A percentile compares a stretch with the other conserved stretches of the same genome.
Conservation (phyloP, 2,888 invertebrate species). For the Pristionchus arcanus region DNA sequence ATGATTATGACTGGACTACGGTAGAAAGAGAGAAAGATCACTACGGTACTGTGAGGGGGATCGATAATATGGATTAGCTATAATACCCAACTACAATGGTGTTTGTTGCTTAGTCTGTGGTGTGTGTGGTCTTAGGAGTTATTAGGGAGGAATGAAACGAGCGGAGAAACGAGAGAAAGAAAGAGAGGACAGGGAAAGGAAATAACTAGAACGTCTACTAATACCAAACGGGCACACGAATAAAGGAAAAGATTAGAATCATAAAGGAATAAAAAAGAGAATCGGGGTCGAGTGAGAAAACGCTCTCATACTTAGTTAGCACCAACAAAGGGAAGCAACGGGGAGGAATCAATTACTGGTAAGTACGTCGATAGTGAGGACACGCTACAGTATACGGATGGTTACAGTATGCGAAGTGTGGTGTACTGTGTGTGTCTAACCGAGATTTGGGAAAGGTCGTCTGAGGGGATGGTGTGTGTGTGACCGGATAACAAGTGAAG, state of each 20-base stretch:
- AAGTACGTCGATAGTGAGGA: constrained; percentile 12
- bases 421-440: neutral
- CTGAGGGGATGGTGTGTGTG: constrained; percentile 22
- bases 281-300: constrained; percentile 19
- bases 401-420: constrained; percentile 12
- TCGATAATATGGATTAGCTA: constrained; percentile 21
- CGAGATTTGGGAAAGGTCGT: constrained; percentile 29
- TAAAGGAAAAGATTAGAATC: constrained; percentile 11
- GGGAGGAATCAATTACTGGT: neutral
- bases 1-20: constrained; percentile 42
- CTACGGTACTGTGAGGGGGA: constrained; percentile 20
- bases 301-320: constrained; percentile 35
- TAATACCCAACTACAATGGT: constrained; percentile 41
- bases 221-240: neutral
- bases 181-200: constrained; percentile 21
- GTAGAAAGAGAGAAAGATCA: constrained; percentile 29
- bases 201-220: constrained; percentile 26
- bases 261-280: neutral
- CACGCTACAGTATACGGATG: constrained; percentile 24
- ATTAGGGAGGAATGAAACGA: constrained; percentile 28
- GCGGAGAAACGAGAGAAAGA: constrained; percentile 34
- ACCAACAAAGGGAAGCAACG: constrained; percentile 22
- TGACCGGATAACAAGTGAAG: constrained; percentile 43
- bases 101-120: constrained; percentile 32
- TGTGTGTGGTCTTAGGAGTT: neutral